A percentile compares a stretch with the other conserved stretches of the same genome.
Evolutionary conservation across 2,797 vertebrate species (phyloP).

Genomic region (Propithecus perrieri): DNA sequence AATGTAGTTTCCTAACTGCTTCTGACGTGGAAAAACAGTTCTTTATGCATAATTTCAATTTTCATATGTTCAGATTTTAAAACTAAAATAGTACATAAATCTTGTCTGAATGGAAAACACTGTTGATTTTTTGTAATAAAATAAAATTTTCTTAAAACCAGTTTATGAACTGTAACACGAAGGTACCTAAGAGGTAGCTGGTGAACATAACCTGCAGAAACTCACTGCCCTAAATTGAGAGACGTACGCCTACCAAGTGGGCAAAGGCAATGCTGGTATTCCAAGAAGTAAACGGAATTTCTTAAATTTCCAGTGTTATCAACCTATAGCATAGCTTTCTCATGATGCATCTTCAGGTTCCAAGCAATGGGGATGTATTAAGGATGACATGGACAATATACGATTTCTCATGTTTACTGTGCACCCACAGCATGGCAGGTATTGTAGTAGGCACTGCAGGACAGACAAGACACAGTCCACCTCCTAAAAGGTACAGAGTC

Average conservation of each 20-base stretch:
- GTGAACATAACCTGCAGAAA: not conserved
- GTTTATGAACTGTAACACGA: not conserved
- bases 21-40: conserved; percentile 2
- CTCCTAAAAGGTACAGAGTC: not conserved
- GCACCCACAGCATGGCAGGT: not conserved
- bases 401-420: not conserved
- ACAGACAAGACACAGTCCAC: not conserved
- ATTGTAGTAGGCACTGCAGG: not conserved
- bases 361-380: not conserved
- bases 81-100: conserved; percentile 35
- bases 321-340: not conserved
- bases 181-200: not conserved
- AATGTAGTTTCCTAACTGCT: conserved; percentile 53
- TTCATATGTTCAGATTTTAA: conserved; percentile 53
- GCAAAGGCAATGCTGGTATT: not conserved
- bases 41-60: conserved; percentile 56
- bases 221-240: not conserved
- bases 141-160: conserved; percentile 10
- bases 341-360: not conserved
- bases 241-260: not conserved
- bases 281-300: not conserved
- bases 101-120: conserved; percentile 38
- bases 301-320: not conserved
- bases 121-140: not conserved
- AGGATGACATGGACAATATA: not conserved